Conservation (phyloP, 1,140 invertebrate genomes). For the Batillaria attramentaria region DNA sequence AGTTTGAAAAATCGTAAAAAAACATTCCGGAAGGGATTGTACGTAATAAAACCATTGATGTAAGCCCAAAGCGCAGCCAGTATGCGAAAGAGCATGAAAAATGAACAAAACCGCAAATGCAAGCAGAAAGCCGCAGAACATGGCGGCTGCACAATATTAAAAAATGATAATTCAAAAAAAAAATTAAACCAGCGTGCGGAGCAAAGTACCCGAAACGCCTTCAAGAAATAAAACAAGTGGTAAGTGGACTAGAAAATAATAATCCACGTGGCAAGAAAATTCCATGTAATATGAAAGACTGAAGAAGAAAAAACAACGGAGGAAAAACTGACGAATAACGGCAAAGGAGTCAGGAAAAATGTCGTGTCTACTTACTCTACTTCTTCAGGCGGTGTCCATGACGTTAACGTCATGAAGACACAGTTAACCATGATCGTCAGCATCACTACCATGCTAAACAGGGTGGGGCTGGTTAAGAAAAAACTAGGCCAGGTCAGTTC, state of each 20-base stretch:
- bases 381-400: conserved; percentile 18
- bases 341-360: not conserved
- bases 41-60: not conserved
- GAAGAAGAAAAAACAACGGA: not conserved
- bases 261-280: not conserved
- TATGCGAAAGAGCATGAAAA: conserved; percentile 6
- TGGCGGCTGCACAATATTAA: conserved; percentile 16
- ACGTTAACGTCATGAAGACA: conserved; percentile 88
- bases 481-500: too few relatives aligned
- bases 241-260: too few relatives aligned
- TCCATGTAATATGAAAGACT: not conserved
- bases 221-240: not conserved
- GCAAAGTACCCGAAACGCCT: not conserved
- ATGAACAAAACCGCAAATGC: not conserved
- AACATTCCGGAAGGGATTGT: not conserved
- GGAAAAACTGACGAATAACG: not conserved
- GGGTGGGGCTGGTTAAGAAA: conserved; percentile 69
- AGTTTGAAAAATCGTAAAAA: not conserved
- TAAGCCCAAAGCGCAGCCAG: not conserved
- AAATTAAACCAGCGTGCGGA: not conserved
- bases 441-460: conserved; percentile 96
- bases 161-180: too few relatives aligned
- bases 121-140: conserved; percentile 19
- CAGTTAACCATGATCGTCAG: conserved; percentile 96
- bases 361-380: conserved; percentile 43